Percentiles rank a stretch among this genome's conserved stretches.
Evolutionary conservation across 2,888 invertebrate species (phyloP).

Genomic region (Pristionchus fissidentatus): DNA sequence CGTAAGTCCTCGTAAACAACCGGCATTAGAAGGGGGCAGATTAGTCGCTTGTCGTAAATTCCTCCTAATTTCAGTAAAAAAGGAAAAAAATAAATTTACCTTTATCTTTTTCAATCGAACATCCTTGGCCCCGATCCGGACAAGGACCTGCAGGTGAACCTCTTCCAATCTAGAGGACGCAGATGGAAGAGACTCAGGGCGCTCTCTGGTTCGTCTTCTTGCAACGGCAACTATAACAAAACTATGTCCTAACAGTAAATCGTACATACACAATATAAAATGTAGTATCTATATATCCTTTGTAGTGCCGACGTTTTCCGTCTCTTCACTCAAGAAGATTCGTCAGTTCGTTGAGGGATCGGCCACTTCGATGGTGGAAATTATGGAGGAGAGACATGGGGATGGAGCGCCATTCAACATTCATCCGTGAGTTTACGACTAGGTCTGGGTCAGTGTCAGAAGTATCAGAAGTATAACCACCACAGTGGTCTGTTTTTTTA

Average conservation of each 20-base stretch:
- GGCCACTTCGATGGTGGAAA: constrained; percentile 50
- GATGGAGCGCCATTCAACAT: constrained; percentile 56
- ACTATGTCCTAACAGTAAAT: too few relatives aligned
- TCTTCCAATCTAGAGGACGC: constrained; percentile 1
- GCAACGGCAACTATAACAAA: too few relatives aligned
- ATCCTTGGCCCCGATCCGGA: neutral
- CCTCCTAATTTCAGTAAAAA: too few relatives aligned
- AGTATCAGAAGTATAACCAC: too few relatives aligned
- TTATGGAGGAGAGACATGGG: constrained; percentile 49
- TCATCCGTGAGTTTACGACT: constrained; percentile 48
- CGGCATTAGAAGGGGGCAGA: too few relatives aligned
- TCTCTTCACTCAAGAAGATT: constrained; percentile 77
- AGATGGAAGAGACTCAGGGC: constrained; percentile 73
- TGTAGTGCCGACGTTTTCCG: constrained; percentile 78
- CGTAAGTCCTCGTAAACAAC: too few relatives aligned
- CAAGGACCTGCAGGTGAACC: neutral
- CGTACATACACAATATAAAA: too few relatives aligned
- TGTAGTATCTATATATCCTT: too few relatives aligned
- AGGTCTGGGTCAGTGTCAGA: too few relatives aligned
- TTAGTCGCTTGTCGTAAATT: too few relatives aligned
- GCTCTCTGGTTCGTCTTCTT: constrained; percentile 76
- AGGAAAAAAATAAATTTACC: too few relatives aligned
- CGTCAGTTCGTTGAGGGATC: constrained; percentile 53
- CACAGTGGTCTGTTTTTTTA: too few relatives aligned
- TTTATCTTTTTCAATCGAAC: neutral